Percentiles rank a stretch among this genome's conserved stretches.
Evolutionary conservation across 1,140 invertebrate genomes (phyloP).

Genomic region (Drosophila arawakana): DNA sequence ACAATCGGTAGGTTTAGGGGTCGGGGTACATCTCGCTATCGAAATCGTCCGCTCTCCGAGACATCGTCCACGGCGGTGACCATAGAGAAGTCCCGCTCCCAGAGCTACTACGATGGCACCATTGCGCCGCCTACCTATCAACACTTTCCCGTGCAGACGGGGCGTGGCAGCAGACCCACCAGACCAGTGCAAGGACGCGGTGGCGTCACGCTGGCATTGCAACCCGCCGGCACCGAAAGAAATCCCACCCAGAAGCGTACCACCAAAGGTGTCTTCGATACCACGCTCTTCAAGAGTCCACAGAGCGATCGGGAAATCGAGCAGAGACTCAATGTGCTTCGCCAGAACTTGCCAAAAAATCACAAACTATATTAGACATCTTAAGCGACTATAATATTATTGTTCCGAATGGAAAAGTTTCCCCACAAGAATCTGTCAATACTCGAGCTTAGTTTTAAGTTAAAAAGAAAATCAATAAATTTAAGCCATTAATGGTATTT

Average conservation of each 20-base stretch:
- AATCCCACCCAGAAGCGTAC: slow-evolving; percentile 57
- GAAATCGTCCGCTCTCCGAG: slow-evolving; percentile 28
- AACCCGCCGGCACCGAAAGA: slow-evolving; percentile 30
- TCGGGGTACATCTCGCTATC: slow-evolving; percentile 54
- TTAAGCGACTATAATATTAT: background rate
- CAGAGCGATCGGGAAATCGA: slow-evolving; percentile 62
- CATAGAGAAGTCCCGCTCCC: slow-evolving; percentile 73
- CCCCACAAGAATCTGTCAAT: slow-evolving; percentile 41
- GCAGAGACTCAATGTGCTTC: slow-evolving; percentile 44
- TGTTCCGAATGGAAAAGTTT: too few relatives aligned
- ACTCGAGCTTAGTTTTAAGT: slow-evolving; percentile 9
- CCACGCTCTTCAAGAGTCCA: slow-evolving; percentile 77
- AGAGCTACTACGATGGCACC: slow-evolving; percentile 80
- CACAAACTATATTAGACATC: slow-evolving; percentile 72
- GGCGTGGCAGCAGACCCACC: slow-evolving; percentile 50
- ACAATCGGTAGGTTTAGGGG: slow-evolving; percentile 12
- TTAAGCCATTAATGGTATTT: background rate
- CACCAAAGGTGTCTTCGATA: slow-evolving; percentile 79
- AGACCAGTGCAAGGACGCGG: slow-evolving; percentile 17
- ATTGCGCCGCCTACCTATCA: slow-evolving; percentile 59
- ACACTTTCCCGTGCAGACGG: slow-evolving; percentile 15
- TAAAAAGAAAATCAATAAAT: background rate
- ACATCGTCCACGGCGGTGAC: slow-evolving; percentile 48
- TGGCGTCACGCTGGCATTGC: slow-evolving; percentile 34
- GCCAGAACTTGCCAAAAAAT: slow-evolving; percentile 81